Evolutionary conservation across 2,797 vertebrate species (phyloP), one percentile per base, ranked within the genome.

Genomic region (Somateria mollissima): DNA sequence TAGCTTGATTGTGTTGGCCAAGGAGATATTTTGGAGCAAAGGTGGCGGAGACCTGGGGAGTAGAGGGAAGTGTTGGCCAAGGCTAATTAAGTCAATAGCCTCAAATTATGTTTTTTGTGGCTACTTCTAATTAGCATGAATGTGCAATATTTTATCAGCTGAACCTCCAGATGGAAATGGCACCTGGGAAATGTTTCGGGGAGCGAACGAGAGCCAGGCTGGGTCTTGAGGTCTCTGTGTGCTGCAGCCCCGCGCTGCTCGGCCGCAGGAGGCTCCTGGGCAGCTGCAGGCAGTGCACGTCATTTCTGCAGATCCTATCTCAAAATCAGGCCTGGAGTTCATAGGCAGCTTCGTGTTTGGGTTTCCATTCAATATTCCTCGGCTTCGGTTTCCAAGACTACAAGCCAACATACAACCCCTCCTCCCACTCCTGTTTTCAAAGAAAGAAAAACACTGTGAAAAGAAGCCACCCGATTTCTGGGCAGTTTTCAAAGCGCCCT

Each of bases 371-470:
- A 90, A 19, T 95, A 76, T 84, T 87, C 92, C 94, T 84, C 36
- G 13, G 45, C 88, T 88, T 45, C 6, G 32, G 93, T 97, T 94
- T 92, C 96, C 95, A 96, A 91, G 96, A 88, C 92, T 91, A 94
- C 94, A 72, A 51, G 83, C 80, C 90, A 88, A 75, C 88, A 51
- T 25, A 49, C 71, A 94, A 90, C 83, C 90, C 91, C 93, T 95
- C 95, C 91, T 97, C 96, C 95, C 92, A 10, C 85, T 78, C 56
- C 93, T 75, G 80, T 86, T 95, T 95, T 91, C 96, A 94, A 91
- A 96, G 96, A 84, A 95, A 94, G 90, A 43, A 91, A 96, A 94
- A 90, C 87, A 81, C 64, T 19, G 65, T 87, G 93, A 92, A 94
- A 94, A 95, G 92, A 64, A 84, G 86, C 88, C 49, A 39, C 90